Evolutionary conservation across 2,888 invertebrate species (phyloP).

Genomic region (Lasioglossum lativentre): DNA sequence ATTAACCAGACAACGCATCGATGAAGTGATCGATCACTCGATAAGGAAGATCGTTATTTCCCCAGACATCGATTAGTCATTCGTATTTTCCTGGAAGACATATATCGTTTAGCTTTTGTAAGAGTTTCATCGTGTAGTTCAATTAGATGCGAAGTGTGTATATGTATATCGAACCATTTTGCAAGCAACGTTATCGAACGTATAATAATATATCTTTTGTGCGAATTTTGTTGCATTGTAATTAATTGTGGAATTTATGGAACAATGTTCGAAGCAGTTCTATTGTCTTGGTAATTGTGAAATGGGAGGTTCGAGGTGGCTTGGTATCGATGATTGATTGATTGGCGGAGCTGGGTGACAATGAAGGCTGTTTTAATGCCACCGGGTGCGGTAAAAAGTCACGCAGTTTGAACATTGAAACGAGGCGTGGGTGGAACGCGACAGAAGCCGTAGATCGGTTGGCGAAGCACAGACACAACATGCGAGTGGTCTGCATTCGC

Average conservation of each 20-base stretch:
- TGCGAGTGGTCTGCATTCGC: conserved; percentile 60
- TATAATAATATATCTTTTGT: not conserved
- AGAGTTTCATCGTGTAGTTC: no score
- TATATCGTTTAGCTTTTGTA: not conserved
- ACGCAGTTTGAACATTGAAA: conserved; percentile 43
- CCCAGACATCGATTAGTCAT: not conserved
- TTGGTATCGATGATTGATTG: not conserved
- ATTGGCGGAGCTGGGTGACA: not conserved
- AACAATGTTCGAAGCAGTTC: not conserved
- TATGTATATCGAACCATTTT: no score
- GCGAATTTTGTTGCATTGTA: not conserved
- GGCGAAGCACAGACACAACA: conserved; percentile 71
- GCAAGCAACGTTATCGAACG: not conserved
- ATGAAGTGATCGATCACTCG: not conserved
- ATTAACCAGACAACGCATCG: not conserved
- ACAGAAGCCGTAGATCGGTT: conserved; percentile 77
- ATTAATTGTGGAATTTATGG: not conserved
- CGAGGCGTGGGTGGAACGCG: conserved; percentile 50
- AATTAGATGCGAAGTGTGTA: no score
- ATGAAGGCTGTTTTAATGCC: not conserved
- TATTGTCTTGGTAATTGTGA: not conserved
- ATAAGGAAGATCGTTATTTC: not conserved
- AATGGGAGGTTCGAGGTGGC: no score
- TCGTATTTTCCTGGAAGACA: not conserved
- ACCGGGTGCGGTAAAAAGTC: conserved; percentile 26